A percentile compares a stretch with the other conserved stretches of the same genome.
phyloP scores from a whole-genome alignment of 2,888 invertebrate genomes.

The Lamellibrachia satsuma region DNA sequence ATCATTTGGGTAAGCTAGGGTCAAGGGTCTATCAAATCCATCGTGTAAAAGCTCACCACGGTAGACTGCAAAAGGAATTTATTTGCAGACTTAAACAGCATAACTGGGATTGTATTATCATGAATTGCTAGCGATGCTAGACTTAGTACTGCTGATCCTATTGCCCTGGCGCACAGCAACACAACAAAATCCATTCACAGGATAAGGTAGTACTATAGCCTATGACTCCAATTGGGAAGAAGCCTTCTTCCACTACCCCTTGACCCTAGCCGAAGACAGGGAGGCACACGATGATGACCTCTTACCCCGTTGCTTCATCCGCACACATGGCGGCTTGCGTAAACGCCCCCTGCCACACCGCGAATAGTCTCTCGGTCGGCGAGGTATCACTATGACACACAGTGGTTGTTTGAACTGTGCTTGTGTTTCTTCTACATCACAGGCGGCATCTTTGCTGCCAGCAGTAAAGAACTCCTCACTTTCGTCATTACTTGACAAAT shows the following conservation, averaged over 20 bases:
- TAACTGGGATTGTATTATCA: background rate
- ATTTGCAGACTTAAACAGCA: background rate
- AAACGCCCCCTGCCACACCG: background rate
- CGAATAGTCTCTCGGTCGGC: background rate
- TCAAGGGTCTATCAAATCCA: background rate
- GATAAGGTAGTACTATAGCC: background rate
- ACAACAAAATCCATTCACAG: background rate
- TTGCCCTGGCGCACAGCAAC: background rate
- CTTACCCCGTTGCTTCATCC: conserved; percentile 17
- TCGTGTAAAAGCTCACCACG: background rate
- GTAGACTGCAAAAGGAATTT: background rate
- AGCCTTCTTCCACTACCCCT: conserved; percentile 17
- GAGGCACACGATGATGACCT: conserved; percentile 10
- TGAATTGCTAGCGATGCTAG: background rate
- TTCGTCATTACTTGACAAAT: conserved; percentile 25
- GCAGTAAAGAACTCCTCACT: background rate
- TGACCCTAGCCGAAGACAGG: background rate
- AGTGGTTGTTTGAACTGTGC: background rate
- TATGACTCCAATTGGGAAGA: conserved; percentile 11
- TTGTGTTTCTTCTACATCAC: background rate
- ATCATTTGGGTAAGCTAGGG: background rate
- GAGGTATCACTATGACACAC: background rate
- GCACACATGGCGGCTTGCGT: background rate
- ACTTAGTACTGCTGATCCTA: background rate
- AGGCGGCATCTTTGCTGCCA: background rate